These are phyloP conservation scores for Andrena cerasifolii DNA, from an alignment of 1,140 invertebrate species.

Conservation along the genomic window DNA sequence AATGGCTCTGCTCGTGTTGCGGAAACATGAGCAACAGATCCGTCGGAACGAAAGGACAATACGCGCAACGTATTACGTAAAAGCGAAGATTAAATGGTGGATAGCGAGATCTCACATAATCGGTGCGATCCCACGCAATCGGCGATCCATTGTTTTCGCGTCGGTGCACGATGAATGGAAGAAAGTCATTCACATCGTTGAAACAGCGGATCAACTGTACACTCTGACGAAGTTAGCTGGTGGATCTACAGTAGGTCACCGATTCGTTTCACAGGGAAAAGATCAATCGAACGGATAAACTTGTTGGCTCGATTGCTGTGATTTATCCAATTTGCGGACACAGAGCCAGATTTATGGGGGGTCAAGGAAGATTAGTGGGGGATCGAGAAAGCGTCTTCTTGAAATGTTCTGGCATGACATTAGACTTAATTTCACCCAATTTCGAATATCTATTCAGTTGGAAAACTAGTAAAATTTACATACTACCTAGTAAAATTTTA, in stretches of 20 bases:
- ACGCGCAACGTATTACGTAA: neutral
- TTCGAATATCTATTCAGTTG: too few relatives aligned
- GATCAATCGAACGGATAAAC: neutral
- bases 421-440: too few relatives aligned
- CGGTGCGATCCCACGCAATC: constrained; percentile 15
- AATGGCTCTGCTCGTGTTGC: too few relatives aligned
- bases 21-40: neutral
- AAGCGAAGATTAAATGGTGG: constrained; percentile 1
- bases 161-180: neutral
- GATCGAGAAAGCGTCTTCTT: too few relatives aligned
- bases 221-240: neutral
- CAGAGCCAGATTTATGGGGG: too few relatives aligned
- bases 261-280: neutral
- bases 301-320: too few relatives aligned
- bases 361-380: too few relatives aligned
- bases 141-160: constrained; percentile 15
- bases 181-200: constrained; percentile 12
- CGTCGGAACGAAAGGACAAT: neutral
- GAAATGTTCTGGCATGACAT: too few relatives aligned
- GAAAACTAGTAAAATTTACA: too few relatives aligned
- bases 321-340: too few relatives aligned
- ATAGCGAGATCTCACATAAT: constrained; percentile 15
- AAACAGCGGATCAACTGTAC: neutral
- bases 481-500: too few relatives aligned
- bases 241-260: neutral